Base-by-base conservation (phyloP, 2,113 vertebrate species). In the Leiothrix lutea region DNA sequence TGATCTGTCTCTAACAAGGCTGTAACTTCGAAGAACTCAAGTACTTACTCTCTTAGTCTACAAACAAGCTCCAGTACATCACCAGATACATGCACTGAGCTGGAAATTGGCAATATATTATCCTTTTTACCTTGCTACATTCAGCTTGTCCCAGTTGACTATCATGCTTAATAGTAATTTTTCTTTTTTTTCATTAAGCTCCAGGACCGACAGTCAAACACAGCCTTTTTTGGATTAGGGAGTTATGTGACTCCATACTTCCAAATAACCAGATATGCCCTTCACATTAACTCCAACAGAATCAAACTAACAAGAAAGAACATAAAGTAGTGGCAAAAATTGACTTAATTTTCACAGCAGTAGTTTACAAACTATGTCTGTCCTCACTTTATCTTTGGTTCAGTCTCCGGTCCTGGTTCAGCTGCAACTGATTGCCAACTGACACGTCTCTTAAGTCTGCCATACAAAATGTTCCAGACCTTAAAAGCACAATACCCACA, bases 1-100 rank as follows among this genome's bases (percentile, higher is more conserved):
- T 91, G 86, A 92, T 81, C 86, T 92, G 73, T 94, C 47, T 44
- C 60, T 94, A 91, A 67, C 58, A 93, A 86, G 74, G 50, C 33
- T 86, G 47, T 88, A 88, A 58, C 67, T 77, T 58, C 62, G 80
- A 82, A 0, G 0, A 51, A 72, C 29, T 77, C 45, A n/a, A 69
- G 35, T 33, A 80, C 53, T 47, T 57, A 56, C 25, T 61, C 44
- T 78, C 56, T 78, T 31, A 54, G 45, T 66, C 64, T 58, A 86
- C 84, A 85, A 96, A 92, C 25, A 65, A 75, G 73, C 93, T 25
- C 29, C 38, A 73, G 36, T 36, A 69, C 1, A 2, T 80, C 70
- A 70, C 66, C 51, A 79, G 6, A 65, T 44, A 53, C 3, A 66
- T 13, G 33, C 14, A 64, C 4, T 51, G 50, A 92, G 10, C 19